These are phyloP conservation scores for Ancistrus triradiatus DNA, from an alignment of 2,113 vertebrate genomes.

Conservation along the genomic window DNA sequence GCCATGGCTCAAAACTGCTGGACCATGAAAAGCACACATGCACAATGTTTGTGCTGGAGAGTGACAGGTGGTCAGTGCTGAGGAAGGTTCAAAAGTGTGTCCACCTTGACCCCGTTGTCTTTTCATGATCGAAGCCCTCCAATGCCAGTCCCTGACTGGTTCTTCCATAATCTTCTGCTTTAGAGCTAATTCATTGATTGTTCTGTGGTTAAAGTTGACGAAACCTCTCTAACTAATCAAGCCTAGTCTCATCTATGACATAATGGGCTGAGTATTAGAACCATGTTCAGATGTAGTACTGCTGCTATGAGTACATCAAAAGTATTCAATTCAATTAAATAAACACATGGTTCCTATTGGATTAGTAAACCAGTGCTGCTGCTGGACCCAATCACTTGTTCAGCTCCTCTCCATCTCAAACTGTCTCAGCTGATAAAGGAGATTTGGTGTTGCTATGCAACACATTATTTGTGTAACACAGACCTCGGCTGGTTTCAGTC, in stretches of 20 bases:
- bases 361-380: slow-evolving; percentile 10
- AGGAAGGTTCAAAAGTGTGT: slow-evolving; percentile 10
- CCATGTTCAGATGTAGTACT: too few species aligned
- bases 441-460: slow-evolving; percentile 42
- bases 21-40: too few species aligned
- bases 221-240: slow-evolving; percentile 9
- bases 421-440: slow-evolving; percentile 31
- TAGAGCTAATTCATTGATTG: not conserved
- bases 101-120: slow-evolving; percentile 18
- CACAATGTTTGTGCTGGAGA: too few species aligned
- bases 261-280: too few species aligned
- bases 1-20: too few species aligned
- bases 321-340: not conserved
- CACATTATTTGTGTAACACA: slow-evolving; percentile 44
- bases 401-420: slow-evolving; percentile 17
- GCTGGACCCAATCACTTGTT: slow-evolving; percentile 20
- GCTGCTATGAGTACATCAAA: too few species aligned
- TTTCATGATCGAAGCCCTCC: slow-evolving; percentile 12
- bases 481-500: slow-evolving; percentile 5
- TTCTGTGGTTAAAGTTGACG: slow-evolving; percentile 20
- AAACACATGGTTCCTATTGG: slow-evolving; percentile 1
- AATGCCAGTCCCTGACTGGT: slow-evolving; percentile 6
- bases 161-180: not conserved
- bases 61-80: slow-evolving; percentile 24
- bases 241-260: too few species aligned